Base-by-base conservation (phyloP, 1,140 invertebrate species). In the Drosophila pectinifera region DNA sequence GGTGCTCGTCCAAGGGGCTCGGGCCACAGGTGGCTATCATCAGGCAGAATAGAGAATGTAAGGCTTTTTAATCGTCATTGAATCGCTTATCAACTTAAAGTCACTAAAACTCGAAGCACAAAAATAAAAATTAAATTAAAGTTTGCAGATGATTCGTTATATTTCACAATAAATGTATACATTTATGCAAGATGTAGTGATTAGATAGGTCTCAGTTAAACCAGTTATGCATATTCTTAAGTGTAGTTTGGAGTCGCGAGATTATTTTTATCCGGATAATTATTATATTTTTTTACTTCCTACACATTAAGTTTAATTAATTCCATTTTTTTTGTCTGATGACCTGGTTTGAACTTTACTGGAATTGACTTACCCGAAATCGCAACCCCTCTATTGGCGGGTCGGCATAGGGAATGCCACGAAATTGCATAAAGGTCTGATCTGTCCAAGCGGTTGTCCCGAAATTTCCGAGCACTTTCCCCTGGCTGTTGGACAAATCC, bases 391-490 rank as follows among this genome's bases (percentile, higher is more conserved):
- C 79, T 16, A 77, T 55, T 2, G 91, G 91, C 5, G 91, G 58
- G 41, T 92, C 91, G 5, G 91, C 91, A 69, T 77, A 92, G n/a
- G 84, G 88, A 62, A 92, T 79, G 20, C 91, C 91, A 16, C 89
- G 75, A 49, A 92, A 92, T 61, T 91, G 82, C 78, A 91, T 83
- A 57, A 91, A 81, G 5, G 26, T 76, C 54, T 89, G 84, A 20
- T 63, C 63, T 13, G 84, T 89, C 90, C 91, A 92, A 6, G 78
- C 46, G 14, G 91, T 90, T 36, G 43, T 70, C 14, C 67, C 91
- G 51, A 76, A 70, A 53, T 89, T 90, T 16, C 92, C 92, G 5
- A 92, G 93, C 54, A 94, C 93, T 63, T 93, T 93, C 64, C 92
- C 91, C 55, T 94, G 58, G 90, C 93, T 69, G 90, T 93, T 61